Conservation (phyloP, 2,797 vertebrate genomes). For the Rachycentron canadum region DNA sequence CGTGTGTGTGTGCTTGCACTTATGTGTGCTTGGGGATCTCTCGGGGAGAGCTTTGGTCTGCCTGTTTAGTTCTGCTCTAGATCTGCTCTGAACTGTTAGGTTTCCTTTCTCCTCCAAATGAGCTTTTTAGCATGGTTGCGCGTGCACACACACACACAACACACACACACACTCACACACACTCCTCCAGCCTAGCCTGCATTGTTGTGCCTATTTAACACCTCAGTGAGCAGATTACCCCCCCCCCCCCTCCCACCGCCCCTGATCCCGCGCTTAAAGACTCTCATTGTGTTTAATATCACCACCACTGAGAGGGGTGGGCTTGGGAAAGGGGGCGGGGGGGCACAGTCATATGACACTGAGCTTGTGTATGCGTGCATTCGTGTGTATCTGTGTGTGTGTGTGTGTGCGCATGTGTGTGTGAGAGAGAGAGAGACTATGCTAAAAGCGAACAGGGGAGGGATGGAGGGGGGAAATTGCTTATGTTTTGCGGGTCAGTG, state of each 20-base stretch:
- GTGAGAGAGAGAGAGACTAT: constrained; percentile 37
- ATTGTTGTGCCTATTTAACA: constrained; percentile 93
- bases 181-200: constrained; percentile 73
- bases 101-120: constrained; percentile 83
- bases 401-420: constrained; percentile 27
- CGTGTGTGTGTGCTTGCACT: constrained; percentile 27
- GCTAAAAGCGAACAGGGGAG: constrained; percentile 61
- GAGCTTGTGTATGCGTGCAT: constrained; percentile 64
- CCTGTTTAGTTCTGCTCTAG: constrained; percentile 72
- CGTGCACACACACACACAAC: constrained; percentile 14
- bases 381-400: constrained; percentile 36
- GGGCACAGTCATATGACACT: constrained; percentile 87
- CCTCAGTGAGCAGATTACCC: constrained; percentile 94
- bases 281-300: constrained; percentile 93
- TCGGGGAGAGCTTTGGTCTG: constrained; percentile 61
- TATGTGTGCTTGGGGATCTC: constrained; percentile 48
- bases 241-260: constrained; percentile 81
- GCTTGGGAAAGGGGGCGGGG: constrained; percentile 74
- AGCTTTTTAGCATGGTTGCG: constrained; percentile 79
- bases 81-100: constrained; percentile 77
- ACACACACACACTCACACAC: constrained; percentile 39
- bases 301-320: constrained; percentile 84
- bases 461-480: constrained; percentile 79
- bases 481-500: constrained; percentile 90
- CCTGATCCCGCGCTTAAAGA: constrained; percentile 92